Evolutionary conservation across 2,113 vertebrate species (phyloP).

Genomic region (Tachuris rubrigastra): DNA sequence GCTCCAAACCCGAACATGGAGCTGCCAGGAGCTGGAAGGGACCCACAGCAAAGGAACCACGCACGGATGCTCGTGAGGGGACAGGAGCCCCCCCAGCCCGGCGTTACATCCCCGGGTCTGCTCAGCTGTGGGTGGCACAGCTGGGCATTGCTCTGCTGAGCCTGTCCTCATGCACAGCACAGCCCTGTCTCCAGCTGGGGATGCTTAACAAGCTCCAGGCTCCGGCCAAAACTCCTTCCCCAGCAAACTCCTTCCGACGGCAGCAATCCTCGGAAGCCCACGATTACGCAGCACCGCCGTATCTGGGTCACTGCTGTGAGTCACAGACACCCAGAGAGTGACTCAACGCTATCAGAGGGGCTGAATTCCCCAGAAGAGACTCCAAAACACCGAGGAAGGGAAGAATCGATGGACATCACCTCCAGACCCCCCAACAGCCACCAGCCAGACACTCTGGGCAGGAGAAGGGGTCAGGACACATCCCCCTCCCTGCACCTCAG

Average conservation of each 20-base stretch:
- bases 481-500: background rate
- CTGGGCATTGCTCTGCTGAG: fast-evolving
- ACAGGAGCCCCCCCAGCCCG: background rate
- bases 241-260: background rate
- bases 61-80: background rate
- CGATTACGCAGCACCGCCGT: background rate
- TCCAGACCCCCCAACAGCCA: fast-evolving
- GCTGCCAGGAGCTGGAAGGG: background rate
- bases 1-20: background rate
- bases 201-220: background rate
- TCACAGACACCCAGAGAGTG: conserved; percentile 50
- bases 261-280: background rate
- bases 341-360: conserved; percentile 24
- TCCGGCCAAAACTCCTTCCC: background rate
- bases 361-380: background rate
- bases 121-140: background rate
- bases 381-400: background rate
- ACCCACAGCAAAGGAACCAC: fast-evolving
- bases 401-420: background rate
- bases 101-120: background rate
- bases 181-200: background rate
- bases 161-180: background rate
- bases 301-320: conserved; percentile 58
- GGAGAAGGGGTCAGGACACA: fast-evolving
- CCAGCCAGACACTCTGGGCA: fast-evolving